phyloP scores from a whole-genome alignment of 2,888 invertebrate genomes.

The Boloria euphrosyne region DNA sequence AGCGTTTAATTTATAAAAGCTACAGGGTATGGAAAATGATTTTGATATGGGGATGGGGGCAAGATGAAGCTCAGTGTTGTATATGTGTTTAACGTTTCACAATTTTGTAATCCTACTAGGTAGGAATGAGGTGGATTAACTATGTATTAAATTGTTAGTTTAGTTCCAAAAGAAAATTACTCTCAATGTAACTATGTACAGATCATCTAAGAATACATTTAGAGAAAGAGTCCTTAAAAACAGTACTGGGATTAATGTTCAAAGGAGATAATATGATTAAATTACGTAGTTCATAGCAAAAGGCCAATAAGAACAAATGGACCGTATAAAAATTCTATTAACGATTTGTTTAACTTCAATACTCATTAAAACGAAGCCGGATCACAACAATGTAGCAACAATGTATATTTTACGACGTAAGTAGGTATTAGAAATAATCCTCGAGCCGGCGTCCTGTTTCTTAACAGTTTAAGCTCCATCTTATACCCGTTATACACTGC shows the following conservation, averaged over 20 bases:
- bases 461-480: constrained; percentile 31
- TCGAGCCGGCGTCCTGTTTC: constrained; percentile 30
- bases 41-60: constrained; percentile 2
- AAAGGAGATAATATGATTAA: constrained; percentile 20
- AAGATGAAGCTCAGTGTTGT: not conserved
- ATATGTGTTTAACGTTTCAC: not conserved
- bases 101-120: not conserved
- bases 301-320: constrained; percentile 27
- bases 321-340: constrained; percentile 41
- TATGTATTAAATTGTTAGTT: too few species aligned
- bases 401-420: constrained; percentile 41
- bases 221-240: too few species aligned
- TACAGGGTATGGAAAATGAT: constrained; percentile 18
- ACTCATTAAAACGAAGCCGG: constrained; percentile 46
- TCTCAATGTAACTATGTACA: too few species aligned
- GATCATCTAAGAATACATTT: too few species aligned
- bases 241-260: too few species aligned
- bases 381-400: constrained; percentile 38
- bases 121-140: too few species aligned
- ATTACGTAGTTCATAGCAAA: constrained; percentile 31
- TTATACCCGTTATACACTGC: constrained; percentile 18
- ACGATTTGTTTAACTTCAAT: constrained; percentile 46
- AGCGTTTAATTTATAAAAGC: constrained; percentile 30
- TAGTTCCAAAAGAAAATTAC: too few species aligned
- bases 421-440: constrained; percentile 39